phyloP scores from a whole-genome alignment of 2,888 invertebrate genomes.

The Lasioglossum calceatum region DNA sequence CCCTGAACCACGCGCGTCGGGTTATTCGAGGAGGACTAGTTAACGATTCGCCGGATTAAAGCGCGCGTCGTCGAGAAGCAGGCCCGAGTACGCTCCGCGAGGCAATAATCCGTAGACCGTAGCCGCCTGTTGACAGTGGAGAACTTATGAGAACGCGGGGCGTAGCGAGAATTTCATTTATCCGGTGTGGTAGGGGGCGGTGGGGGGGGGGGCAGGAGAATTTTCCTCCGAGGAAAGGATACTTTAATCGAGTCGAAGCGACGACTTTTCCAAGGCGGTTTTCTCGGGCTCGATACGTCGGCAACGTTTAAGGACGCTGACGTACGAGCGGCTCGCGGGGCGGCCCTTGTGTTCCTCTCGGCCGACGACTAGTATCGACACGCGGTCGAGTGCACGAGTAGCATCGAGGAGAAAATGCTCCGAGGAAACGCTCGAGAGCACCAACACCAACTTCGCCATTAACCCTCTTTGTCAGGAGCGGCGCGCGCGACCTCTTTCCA shows the following conservation, averaged over 20 bases:
- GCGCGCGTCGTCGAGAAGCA: background rate
- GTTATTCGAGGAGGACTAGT: background rate
- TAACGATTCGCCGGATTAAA: slow-evolving; percentile 20
- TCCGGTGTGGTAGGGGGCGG: background rate
- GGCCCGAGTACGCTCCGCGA: background rate
- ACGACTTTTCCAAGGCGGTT: background rate
- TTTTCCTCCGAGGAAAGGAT: background rate
- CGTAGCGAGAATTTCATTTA: slow-evolving; percentile 1
- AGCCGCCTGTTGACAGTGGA: background rate
- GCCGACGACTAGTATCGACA: slow-evolving; percentile 56
- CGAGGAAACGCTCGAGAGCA: slow-evolving; percentile 44
- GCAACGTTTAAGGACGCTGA: slow-evolving; percentile 52
- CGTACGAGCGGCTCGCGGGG: slow-evolving; percentile 46
- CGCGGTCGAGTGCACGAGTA: slow-evolving; percentile 34
- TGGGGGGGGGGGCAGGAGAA: background rate
- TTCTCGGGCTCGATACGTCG: background rate
- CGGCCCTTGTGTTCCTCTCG: slow-evolving; percentile 36
- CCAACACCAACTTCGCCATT: slow-evolving; percentile 51
- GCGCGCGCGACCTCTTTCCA: slow-evolving; percentile 44
- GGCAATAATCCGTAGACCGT: slow-evolving; percentile 7
- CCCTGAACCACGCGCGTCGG: background rate
- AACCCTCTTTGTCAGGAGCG: slow-evolving; percentile 50
- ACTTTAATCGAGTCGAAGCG: background rate
- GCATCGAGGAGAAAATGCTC: slow-evolving; percentile 38
- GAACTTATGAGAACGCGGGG: background rate